A percentile compares a stretch with the other conserved stretches of the same genome.
These are phyloP conservation scores for Brachypterus glaber DNA, from an alignment of 2,888 invertebrate species.

Conservation along the genomic window DNA sequence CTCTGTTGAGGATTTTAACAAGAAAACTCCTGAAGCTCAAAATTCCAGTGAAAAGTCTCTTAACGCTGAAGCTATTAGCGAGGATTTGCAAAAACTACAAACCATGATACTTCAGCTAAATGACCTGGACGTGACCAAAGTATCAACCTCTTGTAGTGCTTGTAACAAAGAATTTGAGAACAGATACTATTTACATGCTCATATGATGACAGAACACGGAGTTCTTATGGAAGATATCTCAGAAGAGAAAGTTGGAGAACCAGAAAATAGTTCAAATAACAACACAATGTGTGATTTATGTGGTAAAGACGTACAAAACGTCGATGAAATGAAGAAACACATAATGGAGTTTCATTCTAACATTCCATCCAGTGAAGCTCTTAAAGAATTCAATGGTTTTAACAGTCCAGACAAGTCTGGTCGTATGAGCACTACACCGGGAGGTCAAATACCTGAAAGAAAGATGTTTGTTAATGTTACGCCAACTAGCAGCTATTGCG, in stretches of 20 bases:
- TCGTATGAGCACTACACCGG: conserved; percentile 21
- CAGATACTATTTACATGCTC: conserved; percentile 58
- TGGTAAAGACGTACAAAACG: conserved; percentile 43
- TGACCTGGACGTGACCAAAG: conserved; percentile 58
- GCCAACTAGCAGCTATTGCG: conserved; percentile 83
- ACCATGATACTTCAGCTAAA: conserved; percentile 85
- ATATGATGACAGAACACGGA: conserved; percentile 60
- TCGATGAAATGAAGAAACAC: conserved; percentile 60
- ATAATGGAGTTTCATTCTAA: conserved; percentile 56
- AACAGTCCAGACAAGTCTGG: conserved; percentile 42
- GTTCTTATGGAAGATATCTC: conserved; percentile 41
- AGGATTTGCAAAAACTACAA: conserved; percentile 79
- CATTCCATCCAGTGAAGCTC: conserved; percentile 21
- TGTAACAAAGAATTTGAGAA: conserved; percentile 66
- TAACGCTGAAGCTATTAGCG: conserved; percentile 58
- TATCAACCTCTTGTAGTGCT: conserved; percentile 49
- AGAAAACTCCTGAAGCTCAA: conserved; percentile 12
- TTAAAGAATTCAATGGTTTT: conserved; percentile 38
- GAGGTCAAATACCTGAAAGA: conserved; percentile 40
- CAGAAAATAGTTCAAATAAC: conserved; percentile 32
- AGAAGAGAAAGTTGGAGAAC: conserved; percentile 35
- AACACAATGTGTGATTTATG: conserved; percentile 40
- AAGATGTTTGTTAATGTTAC: conserved; percentile 53
- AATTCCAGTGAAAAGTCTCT: conserved; percentile 28
- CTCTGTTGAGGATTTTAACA: conserved; percentile 27